Percentiles rank a stretch among this genome's conserved stretches.
Conservation (phyloP, 2,113 vertebrate genomes). For the Gorsachius goisagi region DNA sequence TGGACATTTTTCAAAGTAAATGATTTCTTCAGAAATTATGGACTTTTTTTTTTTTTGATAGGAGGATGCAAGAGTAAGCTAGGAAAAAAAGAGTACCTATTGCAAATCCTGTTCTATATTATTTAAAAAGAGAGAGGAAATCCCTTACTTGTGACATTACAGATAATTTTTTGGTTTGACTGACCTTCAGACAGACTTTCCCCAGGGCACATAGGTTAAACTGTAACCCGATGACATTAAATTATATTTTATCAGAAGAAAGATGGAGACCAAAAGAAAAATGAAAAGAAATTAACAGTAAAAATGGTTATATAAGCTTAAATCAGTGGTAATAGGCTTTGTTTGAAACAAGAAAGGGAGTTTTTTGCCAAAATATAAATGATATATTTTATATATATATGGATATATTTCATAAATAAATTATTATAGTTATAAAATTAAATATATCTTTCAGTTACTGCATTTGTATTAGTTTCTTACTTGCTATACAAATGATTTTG, state of each 20-base stretch:
- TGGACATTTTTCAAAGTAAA: not conserved
- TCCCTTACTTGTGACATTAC: not conserved
- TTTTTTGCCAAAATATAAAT: constrained; percentile 44
- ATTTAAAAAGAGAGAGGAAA: constrained; percentile 49
- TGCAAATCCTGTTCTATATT: constrained; percentile 20
- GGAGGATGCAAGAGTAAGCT: not conserved
- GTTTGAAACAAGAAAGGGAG: constrained; percentile 1
- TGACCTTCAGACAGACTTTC: not conserved
- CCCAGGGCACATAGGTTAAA: not conserved
- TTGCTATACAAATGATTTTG: constrained; percentile 36
- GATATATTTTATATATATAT: constrained; percentile 62
- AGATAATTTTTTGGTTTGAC: not conserved
- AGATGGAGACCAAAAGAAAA: not conserved
- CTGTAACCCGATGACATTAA: not conserved
- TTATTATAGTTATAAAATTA: constrained; percentile 56
- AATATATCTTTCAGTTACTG: constrained; percentile 16
- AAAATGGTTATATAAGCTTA: not conserved
- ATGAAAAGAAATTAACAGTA: not conserved
- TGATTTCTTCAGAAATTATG: not conserved
- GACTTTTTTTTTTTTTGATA: not conserved
- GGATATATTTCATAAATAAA: constrained; percentile 66
- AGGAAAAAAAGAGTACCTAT: not conserved
- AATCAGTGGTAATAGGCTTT: not conserved
- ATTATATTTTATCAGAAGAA: not conserved
- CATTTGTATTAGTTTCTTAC: constrained; percentile 13